Evolutionary conservation across 2,113 vertebrate species (phyloP), one percentile per base, ranked within the genome.

Genomic region (Callionymus lyra): DNA sequence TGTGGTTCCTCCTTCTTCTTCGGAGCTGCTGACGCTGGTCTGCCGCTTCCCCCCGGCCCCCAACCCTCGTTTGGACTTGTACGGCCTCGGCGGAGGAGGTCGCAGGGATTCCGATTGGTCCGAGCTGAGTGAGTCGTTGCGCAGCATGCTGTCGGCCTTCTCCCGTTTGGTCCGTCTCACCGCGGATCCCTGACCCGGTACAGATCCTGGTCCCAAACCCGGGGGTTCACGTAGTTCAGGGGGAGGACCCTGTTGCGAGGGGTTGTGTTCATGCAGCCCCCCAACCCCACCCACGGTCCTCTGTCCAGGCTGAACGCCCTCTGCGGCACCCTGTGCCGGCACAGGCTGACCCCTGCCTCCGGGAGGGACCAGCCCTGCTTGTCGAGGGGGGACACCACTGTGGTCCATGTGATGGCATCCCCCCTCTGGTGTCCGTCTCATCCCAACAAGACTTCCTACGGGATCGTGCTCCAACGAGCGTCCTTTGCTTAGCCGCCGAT

Each of bases 51-150:
- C 92, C 40, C 90, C 88, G 10, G 84, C 85, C 45, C 90, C 80
- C 34, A 58, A 33, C 21, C 74, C 79, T 12, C 77, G 80, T 72
- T 91, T 94, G 27, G 88, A 76, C 74, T 93, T 91, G 80, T 97
- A 92, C 42, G 93, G 93, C 68, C 95, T 91, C 46, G 93, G 94
- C 19, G 93, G 91, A 9, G 95, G 91, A 2, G 92, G 94, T 38
- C 94, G 85, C 66, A 98, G 82, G 10, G 93, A 94, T 82, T 99
- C 95, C 1, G 93, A 97, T 72, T 97, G 94, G 77, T 97, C 93
- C 4, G 92, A 94, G 75, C 92, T 97, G 50, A 97, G 87, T n/a
- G 93, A 98, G 81, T 99, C 95, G 53, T 97, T 99, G 47, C 94
- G 90, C 75, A 94, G 86, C 90, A 97, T 96, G 68, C 88, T 93